Evolutionary conservation across 2,888 invertebrate genomes (phyloP).

Genomic region (Pinctada fucata): DNA sequence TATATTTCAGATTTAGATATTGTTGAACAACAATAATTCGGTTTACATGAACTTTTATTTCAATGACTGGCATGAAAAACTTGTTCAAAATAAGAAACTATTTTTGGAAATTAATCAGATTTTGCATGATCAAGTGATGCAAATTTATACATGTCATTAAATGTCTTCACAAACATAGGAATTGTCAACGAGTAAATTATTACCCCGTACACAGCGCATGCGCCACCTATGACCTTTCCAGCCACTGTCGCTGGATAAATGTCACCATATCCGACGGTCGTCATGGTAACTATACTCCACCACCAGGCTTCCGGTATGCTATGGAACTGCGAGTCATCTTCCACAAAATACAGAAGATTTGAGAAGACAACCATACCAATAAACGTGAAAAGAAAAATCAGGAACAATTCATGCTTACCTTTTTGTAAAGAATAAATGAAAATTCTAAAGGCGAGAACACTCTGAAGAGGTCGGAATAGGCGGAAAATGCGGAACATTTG

Average conservation of each 20-base stretch:
- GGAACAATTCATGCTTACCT: slow-evolving; percentile 46
- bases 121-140: slow-evolving; percentile 78
- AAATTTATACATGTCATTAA: slow-evolving; percentile 48
- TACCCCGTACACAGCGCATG: slow-evolving; percentile 52
- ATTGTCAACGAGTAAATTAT: slow-evolving; percentile 50
- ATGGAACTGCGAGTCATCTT: slow-evolving; percentile 54
- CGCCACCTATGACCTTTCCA: slow-evolving; percentile 47
- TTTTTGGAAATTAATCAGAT: too few relatives aligned
- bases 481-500: slow-evolving; percentile 52
- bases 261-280: slow-evolving; percentile 58
- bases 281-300: slow-evolving; percentile 54
- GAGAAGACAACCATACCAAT: slow-evolving; percentile 51
- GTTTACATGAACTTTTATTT: too few relatives aligned
- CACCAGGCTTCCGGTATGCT: slow-evolving; percentile 57
- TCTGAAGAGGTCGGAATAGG: slow-evolving; percentile 47
- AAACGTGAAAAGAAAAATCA: slow-evolving; percentile 46
- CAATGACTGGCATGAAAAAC: too few relatives aligned
- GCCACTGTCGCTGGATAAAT: slow-evolving; percentile 48
- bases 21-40: too few relatives aligned
- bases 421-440: slow-evolving; percentile 46
- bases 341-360: slow-evolving; percentile 54
- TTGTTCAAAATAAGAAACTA: too few relatives aligned
- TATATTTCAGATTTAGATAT: too few relatives aligned
- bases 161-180: slow-evolving; percentile 55
- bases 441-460: slow-evolving; percentile 51